Conservation (phyloP, 92 coral and sea anemone species). For the Actinostola sp. region DNA sequence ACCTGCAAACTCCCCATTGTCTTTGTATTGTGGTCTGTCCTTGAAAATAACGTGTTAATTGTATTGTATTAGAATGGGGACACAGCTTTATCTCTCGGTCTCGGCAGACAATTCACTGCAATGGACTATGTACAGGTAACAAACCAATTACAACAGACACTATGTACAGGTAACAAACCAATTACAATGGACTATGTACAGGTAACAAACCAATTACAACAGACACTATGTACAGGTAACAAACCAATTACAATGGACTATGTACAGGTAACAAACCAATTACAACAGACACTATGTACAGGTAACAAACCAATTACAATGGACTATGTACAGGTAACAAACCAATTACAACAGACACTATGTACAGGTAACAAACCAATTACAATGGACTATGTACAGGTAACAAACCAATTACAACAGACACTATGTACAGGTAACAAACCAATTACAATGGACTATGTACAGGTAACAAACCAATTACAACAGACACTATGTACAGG, state of each 20-base stretch:
- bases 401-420: neutral
- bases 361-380: no score
- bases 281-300: no score
- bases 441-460: no score
- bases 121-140: slow-evolving; percentile 78
- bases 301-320: no score
- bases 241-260: no score
- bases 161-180: no score
- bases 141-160: no score
- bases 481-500: no score
- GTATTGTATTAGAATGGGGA: slow-evolving; percentile 71
- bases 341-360: no score
- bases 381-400: neutral
- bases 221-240: no score
- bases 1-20: no score
- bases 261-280: slow-evolving; percentile 5
- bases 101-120: slow-evolving; percentile 30
- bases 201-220: neutral
- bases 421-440: no score
- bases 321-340: neutral
- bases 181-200: neutral
- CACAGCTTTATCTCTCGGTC: slow-evolving; percentile 28
- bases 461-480: slow-evolving; percentile 2
- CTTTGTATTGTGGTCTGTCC: neutral
- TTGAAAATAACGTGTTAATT: neutral